Evolutionary conservation across 1,140 invertebrate genomes (phyloP).

Genomic region (Drosophila elegans): DNA sequence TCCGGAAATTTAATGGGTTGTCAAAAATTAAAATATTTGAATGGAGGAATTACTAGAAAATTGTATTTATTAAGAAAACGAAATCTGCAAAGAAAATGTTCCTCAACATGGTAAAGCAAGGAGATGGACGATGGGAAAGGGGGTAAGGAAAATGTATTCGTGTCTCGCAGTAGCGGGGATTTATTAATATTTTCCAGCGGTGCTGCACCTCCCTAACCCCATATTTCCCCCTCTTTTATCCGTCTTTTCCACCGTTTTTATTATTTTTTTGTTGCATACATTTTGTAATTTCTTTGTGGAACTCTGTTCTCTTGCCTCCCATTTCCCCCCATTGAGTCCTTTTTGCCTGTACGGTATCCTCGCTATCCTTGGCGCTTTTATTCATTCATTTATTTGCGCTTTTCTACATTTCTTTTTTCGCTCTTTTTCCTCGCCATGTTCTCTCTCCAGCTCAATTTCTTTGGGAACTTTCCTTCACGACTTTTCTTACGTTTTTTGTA

Average conservation of each 20-base stretch:
- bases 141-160: constrained; percentile 2
- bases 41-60: background rate
- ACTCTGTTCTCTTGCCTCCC: constrained; percentile 34
- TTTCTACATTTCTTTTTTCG: constrained; percentile 50
- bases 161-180: constrained; percentile 53
- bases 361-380: constrained; percentile 59
- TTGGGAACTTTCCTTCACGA: constrained; percentile 44
- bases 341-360: constrained; percentile 22
- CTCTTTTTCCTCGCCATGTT: constrained; percentile 12
- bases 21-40: no score
- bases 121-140: background rate
- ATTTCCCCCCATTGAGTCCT: background rate
- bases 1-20: background rate
- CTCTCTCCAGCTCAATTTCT: constrained; percentile 57
- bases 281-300: constrained; percentile 78
- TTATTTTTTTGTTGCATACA: constrained; percentile 44
- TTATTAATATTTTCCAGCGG: constrained; percentile 75
- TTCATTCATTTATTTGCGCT: constrained; percentile 83
- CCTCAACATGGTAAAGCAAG: background rate
- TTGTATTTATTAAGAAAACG: background rate
- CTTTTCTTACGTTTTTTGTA: constrained; percentile 44
- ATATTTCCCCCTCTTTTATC: constrained; percentile 2
- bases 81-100: background rate
- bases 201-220: constrained; percentile 18
- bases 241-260: constrained; percentile 13